phyloP scores from a whole-genome alignment of 1,140 invertebrate genomes.

The Apis florea region DNA sequence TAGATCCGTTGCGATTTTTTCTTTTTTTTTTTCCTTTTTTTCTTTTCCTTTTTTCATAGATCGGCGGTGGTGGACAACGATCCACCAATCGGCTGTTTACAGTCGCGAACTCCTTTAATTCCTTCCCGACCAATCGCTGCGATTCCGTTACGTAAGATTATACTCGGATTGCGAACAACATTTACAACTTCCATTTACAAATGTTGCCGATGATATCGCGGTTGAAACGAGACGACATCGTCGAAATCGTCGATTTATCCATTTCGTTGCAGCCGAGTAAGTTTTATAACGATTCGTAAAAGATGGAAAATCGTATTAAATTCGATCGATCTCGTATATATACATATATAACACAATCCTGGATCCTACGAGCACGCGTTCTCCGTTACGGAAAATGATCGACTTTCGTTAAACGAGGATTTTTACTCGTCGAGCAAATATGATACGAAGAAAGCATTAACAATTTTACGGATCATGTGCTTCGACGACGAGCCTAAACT shows the following conservation, averaged over 20 bases:
- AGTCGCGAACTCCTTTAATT: not conserved
- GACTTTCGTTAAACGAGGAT: not conserved
- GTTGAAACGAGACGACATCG: too few relatives aligned
- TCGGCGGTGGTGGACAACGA: slow-evolving; percentile 12
- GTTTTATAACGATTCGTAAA: too few relatives aligned
- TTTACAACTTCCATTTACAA: too few relatives aligned
- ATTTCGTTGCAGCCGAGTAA: too few relatives aligned
- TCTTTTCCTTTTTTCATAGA: not conserved
- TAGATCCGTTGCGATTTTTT: slow-evolving; percentile 57
- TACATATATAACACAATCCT: too few relatives aligned
- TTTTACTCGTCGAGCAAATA: too few relatives aligned
- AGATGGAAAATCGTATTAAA: too few relatives aligned
- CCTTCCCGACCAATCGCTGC: not conserved
- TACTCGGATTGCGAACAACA: not conserved
- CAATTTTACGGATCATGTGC: not conserved
- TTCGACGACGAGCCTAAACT: not conserved
- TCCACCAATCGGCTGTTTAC: slow-evolving; percentile 8
- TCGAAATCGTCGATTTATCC: too few relatives aligned
- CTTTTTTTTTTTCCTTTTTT: too few relatives aligned
- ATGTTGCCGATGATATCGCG: too few relatives aligned
- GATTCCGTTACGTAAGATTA: not conserved
- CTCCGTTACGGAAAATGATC: not conserved
- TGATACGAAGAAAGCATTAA: not conserved
- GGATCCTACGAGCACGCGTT: not conserved
- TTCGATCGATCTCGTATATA: too few relatives aligned